Evolutionary conservation across 2,888 invertebrate genomes (phyloP), one percentile per base, ranked within the genome.

Genomic region (Oegoconia quadripuncta): DNA sequence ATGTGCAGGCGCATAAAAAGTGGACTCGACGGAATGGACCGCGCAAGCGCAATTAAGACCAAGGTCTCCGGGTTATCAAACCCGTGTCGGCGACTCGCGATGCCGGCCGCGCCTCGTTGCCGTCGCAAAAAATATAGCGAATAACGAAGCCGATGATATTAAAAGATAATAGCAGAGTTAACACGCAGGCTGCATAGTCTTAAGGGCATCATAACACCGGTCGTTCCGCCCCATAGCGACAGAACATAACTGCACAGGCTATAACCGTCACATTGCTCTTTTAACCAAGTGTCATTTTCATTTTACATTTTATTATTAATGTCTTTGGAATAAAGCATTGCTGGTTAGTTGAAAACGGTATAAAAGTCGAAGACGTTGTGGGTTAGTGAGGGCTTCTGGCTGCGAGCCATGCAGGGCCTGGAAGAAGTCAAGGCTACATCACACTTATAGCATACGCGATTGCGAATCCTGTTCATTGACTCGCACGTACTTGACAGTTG

Each of bases 21-120:
- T 79, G 77, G 84, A 73, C 83, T 64, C 74, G 73, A 73, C 72
- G 73, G 80, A 86, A 79, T 83, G 81, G 83, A 77, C 80, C 73
- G 79, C 78, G 77, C 78, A 74, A 77, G 76, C 82, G 84, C 86
- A 87, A 87, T 87, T 87, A 87, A 86, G 86, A 84, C 84, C 86
- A 87, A 87, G 87, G 87, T 87, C 87, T 84, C 67, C 86, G 74
- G 87, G 87, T 87, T 87, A 87, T 87, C 87, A 86, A 87, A 87
- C 87, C 71, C 86, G 77, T 72, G 81, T 68, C 78, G 76, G 71
- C 70, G 76, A 72, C 71, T 77, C 64, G 76, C 71, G 66, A 59
- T 62, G 74, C 66, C 64, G 57, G 74, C 76, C 74, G 78, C 72
- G 77, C 78, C 78, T 77, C 76, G 68, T 44, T 68, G 74, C 70